These are phyloP conservation scores for Neosilurus hyrtlii DNA, from an alignment of 2,797 vertebrate species.

Conservation along the genomic window DNA sequence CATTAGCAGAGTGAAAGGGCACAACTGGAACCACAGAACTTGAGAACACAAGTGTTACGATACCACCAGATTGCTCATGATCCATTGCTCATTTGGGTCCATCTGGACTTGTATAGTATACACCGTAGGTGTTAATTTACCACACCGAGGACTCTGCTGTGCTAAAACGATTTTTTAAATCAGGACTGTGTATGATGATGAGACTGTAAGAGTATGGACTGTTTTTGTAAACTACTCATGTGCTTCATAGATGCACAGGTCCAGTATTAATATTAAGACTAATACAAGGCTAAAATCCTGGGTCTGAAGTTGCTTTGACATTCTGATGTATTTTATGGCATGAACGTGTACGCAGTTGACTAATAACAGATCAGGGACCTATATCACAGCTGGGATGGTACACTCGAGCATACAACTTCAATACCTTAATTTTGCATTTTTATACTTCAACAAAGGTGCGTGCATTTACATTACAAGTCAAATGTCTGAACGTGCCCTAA, in stretches of 20 bases:
- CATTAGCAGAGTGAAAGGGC: background rate
- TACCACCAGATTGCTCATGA: conserved; percentile 10
- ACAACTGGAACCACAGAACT: conserved; percentile 12
- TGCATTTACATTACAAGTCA: background rate
- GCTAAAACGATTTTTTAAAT: background rate
- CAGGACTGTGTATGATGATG: background rate
- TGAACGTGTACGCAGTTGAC: background rate
- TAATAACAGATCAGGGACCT: background rate
- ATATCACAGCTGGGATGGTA: background rate
- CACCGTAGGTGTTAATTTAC: conserved; percentile 9
- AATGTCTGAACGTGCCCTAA: background rate
- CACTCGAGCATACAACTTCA: background rate
- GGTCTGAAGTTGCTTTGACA: background rate
- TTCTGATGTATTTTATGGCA: background rate
- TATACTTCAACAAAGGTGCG: background rate
- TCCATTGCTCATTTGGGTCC: conserved; percentile 3
- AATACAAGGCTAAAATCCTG: background rate
- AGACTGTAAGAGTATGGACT: background rate
- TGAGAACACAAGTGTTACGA: background rate
- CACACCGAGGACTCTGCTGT: conserved; percentile 20
- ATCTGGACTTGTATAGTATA: conserved; percentile 17
- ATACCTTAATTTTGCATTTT: background rate
- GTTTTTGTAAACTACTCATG: background rate
- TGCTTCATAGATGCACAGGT: background rate
- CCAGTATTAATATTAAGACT: background rate